Evolutionary conservation across 2,113 vertebrate genomes (phyloP).

Genomic region (Tympanuchus pallidicinctus): DNA sequence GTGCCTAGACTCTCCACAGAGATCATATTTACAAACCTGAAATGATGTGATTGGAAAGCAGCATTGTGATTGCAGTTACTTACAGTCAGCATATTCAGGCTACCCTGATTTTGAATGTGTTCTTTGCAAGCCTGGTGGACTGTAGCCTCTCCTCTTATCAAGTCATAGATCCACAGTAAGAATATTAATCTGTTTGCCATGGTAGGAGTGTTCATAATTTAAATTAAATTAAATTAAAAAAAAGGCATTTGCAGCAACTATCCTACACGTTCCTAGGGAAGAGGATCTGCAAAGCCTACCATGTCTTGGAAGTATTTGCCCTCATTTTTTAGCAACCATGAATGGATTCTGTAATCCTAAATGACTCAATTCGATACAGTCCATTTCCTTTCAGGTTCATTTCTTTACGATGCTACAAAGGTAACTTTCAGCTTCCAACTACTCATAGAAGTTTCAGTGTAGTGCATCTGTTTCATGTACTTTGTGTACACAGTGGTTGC

Average conservation of each 20-base stretch:
- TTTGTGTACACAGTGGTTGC: background rate
- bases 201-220: background rate
- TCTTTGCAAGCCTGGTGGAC: background rate
- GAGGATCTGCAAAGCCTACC: background rate
- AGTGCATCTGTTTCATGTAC: background rate
- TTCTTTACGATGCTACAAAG: background rate
- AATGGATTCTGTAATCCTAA: background rate
- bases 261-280: background rate
- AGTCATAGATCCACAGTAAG: background rate
- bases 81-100: background rate
- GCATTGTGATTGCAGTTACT: background rate
- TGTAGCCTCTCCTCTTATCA: background rate
- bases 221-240: background rate
- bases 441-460: background rate
- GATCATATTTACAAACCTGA: background rate
- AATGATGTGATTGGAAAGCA: background rate
- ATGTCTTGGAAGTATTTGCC: background rate
- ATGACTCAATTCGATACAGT: background rate
- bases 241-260: background rate
- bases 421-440: background rate
- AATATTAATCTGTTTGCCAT: background rate
- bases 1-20: background rate
- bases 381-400: background rate
- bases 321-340: background rate
- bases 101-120: background rate